Percentiles rank a stretch among this genome's conserved stretches.
These are phyloP conservation scores for Melanerpes aurifrons DNA, from an alignment of 2,113 vertebrate species.

Conservation along the genomic window DNA sequence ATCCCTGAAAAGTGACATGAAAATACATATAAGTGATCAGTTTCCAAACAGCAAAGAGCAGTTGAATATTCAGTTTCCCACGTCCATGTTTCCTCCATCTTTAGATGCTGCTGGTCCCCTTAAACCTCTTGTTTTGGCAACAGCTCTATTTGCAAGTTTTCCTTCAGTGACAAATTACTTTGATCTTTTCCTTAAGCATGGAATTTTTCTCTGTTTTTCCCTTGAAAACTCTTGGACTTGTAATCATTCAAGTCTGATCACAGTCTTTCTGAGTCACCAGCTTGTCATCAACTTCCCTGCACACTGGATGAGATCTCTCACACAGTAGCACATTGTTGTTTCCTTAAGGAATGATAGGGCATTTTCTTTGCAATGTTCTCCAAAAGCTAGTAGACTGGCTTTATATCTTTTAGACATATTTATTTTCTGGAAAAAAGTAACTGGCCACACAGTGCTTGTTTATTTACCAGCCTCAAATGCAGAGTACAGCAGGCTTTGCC, in stretches of 20 bases:
- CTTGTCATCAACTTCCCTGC: neutral
- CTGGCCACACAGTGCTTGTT: neutral
- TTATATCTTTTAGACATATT: neutral
- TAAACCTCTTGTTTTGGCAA: neutral
- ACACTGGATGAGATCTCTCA: neutral
- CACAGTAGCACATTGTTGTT: neutral
- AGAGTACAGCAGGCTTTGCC: neutral
- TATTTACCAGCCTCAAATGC: neutral
- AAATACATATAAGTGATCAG: constrained; percentile 11
- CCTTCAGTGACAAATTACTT: neutral
- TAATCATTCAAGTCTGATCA: neutral
- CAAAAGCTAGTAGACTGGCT: neutral
- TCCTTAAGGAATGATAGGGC: neutral
- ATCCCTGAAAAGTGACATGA: constrained; percentile 75
- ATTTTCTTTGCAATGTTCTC: neutral
- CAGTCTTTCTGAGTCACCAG: neutral
- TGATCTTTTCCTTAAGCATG: neutral
- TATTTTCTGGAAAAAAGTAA: neutral
- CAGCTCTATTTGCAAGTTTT: neutral
- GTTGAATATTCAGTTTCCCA: neutral
- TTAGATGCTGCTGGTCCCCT: neutral
- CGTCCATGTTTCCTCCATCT: neutral
- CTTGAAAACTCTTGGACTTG: neutral
- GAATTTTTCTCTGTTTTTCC: neutral
- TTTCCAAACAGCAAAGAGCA: constrained; percentile 12